Conservation (phyloP, 2,797 vertebrate genomes). For the Lagocephalus sceleratus region DNA sequence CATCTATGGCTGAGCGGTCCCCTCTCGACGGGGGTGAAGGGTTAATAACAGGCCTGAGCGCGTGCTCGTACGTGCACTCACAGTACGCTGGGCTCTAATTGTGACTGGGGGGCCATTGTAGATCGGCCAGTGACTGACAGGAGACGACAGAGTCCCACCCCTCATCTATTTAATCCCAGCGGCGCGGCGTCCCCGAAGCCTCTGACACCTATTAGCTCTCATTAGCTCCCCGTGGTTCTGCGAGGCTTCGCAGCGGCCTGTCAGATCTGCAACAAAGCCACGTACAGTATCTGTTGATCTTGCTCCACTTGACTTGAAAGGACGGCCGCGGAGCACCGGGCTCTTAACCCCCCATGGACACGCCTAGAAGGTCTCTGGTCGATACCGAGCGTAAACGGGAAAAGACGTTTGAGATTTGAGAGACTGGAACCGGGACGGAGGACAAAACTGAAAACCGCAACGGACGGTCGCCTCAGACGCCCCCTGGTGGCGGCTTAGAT, state of each 20-base stretch:
- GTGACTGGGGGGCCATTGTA: constrained; percentile 54
- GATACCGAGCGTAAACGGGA: too few species aligned
- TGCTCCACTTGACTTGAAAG: constrained; percentile 5
- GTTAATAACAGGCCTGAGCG: constrained; percentile 56
- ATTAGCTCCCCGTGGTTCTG: constrained; percentile 61
- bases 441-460: too few species aligned
- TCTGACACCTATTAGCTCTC: constrained; percentile 60
- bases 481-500: too few species aligned
- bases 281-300: constrained; percentile 12
- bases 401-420: too few species aligned
- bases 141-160: constrained; percentile 46
- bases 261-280: constrained; percentile 37
- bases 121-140: constrained; percentile 55
- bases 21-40: constrained; percentile 45
- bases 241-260: constrained; percentile 23
- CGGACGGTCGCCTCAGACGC: too few species aligned
- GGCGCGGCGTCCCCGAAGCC: constrained; percentile 48
- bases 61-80: constrained; percentile 38
- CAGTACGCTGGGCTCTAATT: constrained; percentile 45
- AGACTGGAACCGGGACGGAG: too few species aligned
- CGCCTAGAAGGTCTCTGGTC: too few species aligned
- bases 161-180: constrained; percentile 56
- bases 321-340: background rate
- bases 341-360: too few species aligned
- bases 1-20: constrained; percentile 35